Base-by-base conservation (phyloP, 2,797 vertebrate species). In the Capromys pilorides region DNA sequence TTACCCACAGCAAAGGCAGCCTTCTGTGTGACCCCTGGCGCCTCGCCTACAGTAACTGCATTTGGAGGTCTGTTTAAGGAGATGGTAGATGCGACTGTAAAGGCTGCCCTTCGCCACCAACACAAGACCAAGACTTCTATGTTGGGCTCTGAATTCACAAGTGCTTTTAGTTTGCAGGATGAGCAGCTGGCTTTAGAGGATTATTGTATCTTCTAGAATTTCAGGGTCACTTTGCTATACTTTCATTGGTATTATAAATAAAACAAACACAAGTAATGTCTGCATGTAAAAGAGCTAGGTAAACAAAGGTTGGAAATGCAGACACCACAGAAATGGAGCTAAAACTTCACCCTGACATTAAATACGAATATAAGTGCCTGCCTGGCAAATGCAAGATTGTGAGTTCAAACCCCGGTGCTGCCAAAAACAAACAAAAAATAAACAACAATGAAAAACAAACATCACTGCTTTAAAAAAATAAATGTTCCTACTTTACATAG, bases 241-340 rank as follows among this genome's bases (percentile, higher is more conserved):
- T 88, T 33, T 85, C 21, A 69, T 4, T 69, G 45, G 45, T 45
- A 75, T 49, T 64, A 31, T 89, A 94, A 86, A 13, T 39, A 86
- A 91, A 71, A 86, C 24, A 89, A 94, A 95, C 28, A 61, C 31
- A 93, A 83, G 21, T 28, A 61, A 41, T 61, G 45, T 62, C 10
- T 62, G 87, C 31, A 87, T 79, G 67, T 45, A 86, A 88, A 88
- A 87, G 78, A 80, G 49, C 62, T 81, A 51, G 10, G 31, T 36
- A 71, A 94, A 94, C 31, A 91, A 87, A 84, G 41, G 49, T 49
- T 85, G 8, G 57, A 94, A 85, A 92, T 79, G 57, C 14, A 81
- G 39, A 57, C 13, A 78, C 78, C 83, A 95, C 21, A 93, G 81
- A 91, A 45, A 49, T 62, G 54, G 62, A 88, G 21, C 73, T 82